Conservation (phyloP, 2,888 invertebrate genomes). For the Tachystola acroxantha region DNA sequence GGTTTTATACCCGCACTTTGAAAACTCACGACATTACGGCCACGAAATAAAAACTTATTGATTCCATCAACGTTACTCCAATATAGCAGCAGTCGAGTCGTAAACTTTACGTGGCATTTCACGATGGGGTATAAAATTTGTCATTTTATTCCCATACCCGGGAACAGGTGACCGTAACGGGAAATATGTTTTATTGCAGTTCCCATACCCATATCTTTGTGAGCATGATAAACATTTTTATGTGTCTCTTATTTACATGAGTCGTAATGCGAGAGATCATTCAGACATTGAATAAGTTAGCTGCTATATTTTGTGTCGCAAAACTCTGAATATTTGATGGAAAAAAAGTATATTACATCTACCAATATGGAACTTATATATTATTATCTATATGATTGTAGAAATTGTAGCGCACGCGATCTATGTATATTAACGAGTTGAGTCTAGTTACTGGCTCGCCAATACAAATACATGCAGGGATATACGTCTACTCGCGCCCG, state of each 20-base stretch:
- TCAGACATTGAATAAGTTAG: not conserved
- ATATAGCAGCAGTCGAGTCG: conserved; percentile 17
- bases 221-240: conserved; percentile 17
- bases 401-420: too few relatives aligned
- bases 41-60: conserved; percentile 30
- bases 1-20: too few relatives aligned
- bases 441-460: too few relatives aligned
- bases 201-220: conserved; percentile 29
- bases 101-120: conserved; percentile 29
- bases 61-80: conserved; percentile 31
- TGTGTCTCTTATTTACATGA: conserved; percentile 1
- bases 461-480: too few relatives aligned
- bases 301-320: too few relatives aligned
- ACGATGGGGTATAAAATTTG: conserved; percentile 31
- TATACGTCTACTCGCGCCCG: too few relatives aligned
- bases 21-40: conserved; percentile 3
- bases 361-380: too few relatives aligned
- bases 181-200: conserved; percentile 31
- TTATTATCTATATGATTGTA: too few relatives aligned
- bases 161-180: conserved; percentile 27
- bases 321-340: too few relatives aligned
- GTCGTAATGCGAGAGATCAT: not conserved
- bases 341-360: too few relatives aligned
- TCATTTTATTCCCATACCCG: conserved; percentile 28
- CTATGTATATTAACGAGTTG: too few relatives aligned